Base-by-base conservation (phyloP, 1,140 invertebrate genomes). In the Parapsyche elsis region DNA sequence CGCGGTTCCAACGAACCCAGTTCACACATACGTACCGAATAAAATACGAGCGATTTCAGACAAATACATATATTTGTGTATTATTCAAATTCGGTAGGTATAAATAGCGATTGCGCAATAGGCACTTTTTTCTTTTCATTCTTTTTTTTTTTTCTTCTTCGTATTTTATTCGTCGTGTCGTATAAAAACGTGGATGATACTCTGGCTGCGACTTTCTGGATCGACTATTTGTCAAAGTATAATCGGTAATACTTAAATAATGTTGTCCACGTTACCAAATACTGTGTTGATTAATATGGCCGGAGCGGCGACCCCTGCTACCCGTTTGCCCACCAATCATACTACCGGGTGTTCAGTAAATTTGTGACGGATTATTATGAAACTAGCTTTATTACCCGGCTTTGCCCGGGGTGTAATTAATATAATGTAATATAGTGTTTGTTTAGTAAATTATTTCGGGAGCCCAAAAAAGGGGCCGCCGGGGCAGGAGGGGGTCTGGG, bases 221-320 rank as follows among this genome's bases (percentile, higher is more conserved):
- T 53, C 53, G 46, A 64, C 53, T 57, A 77, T 77, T 77, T 77
- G 75, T 77, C 75, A 19, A 19, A 44, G 57, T 16, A 64, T 64
- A 77, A 77, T 64, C 75, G 57, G 75, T 77, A 64, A 77, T 77
- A 30, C 49, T 77, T 64, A 77, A 77, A 77, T 77, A 77, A 77
- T 77, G 75, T 77, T 77, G 75, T 77, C 59, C 75, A 64, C 57
- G 75, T 77, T 77, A 59, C 75, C 75, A 59, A 77, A 77, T 77
- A 77, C 53, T 77, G 59, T 38, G 71, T 67, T 77, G 75, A 77
- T 77, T 77, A 77, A 77, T 77, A 77, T 46, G 26, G 59, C 45
- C 21, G 67, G 23, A 71, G 4, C 5, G 71, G 26, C 46, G 75
- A 64, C 53, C 74, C 24, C 24, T 64, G 75, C 75, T 77, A 77